phyloP scores from a whole-genome alignment of 2,888 invertebrate species.

The Amiota mariae region DNA sequence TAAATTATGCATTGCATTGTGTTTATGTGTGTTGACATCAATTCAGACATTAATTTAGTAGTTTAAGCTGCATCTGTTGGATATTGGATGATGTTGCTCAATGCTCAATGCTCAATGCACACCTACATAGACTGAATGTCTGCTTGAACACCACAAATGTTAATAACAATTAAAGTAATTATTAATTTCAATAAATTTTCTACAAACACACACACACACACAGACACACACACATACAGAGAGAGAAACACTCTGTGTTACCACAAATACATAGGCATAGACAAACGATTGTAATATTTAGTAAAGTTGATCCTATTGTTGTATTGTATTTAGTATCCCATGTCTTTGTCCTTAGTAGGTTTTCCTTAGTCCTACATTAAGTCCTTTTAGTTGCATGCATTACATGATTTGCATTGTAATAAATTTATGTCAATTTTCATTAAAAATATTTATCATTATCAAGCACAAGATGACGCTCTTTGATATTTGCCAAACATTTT shows the following conservation, averaged over 20 bases:
- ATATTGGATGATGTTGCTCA: background rate
- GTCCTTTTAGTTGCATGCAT: background rate
- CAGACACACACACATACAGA: no score
- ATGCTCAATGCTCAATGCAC: background rate
- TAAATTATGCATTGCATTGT: conserved; percentile 38
- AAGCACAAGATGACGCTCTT: no score
- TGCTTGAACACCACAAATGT: conserved; percentile 21
- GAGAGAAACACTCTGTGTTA: no score
- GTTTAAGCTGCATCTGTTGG: background rate
- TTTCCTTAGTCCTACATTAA: background rate
- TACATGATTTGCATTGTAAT: conserved; percentile 4
- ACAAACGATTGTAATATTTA: no score
- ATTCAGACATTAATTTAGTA: conserved; percentile 19
- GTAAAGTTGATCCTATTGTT: background rate
- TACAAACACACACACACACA: conserved; percentile 7
- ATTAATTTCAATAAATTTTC: conserved; percentile 49
- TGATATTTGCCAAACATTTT: no score
- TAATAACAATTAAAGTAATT: conserved; percentile 44
- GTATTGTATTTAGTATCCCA: conserved; percentile 36
- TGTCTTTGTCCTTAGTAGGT: background rate
- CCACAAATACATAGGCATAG: no score
- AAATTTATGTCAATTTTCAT: conserved; percentile 8
- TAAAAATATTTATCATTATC: background rate
- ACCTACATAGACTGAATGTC: background rate
- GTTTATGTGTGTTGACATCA: background rate